Evolutionary conservation across 2,888 invertebrate species (phyloP).

Genomic region (Tetranychus truncatus): DNA sequence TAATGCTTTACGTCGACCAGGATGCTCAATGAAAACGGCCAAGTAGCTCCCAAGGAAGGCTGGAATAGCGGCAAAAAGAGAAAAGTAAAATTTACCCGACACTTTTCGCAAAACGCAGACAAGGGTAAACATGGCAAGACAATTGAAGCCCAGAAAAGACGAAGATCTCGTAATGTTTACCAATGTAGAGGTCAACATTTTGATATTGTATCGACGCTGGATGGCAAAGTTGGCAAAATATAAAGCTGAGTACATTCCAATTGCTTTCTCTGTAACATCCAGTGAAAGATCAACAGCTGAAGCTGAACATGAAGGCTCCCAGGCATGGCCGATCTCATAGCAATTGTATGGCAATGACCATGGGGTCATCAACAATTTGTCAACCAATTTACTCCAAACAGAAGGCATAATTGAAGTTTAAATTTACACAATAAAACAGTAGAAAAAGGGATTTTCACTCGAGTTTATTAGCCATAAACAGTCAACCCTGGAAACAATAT

Average conservation of each 20-base stretch:
- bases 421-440: too few species aligned
- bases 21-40: slow-evolving; percentile 16
- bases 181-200: neutral
- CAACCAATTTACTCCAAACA: slow-evolving; percentile 1
- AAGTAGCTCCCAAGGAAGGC: slow-evolving; percentile 12
- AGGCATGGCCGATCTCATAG: slow-evolving; percentile 39
- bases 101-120: slow-evolving; percentile 12
- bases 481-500: too few species aligned
- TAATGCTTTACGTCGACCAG: slow-evolving; percentile 15
- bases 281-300: slow-evolving; percentile 16
- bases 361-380: slow-evolving; percentile 36
- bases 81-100: slow-evolving; percentile 17
- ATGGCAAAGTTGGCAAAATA: slow-evolving; percentile 14
- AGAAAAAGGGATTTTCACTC: too few species aligned
- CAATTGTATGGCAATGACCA: slow-evolving; percentile 43
- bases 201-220: neutral
- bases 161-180: slow-evolving; percentile 14
- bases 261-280: slow-evolving; percentile 12
- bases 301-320: slow-evolving; percentile 31
- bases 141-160: slow-evolving; percentile 16
- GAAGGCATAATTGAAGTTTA: neutral
- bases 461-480: too few species aligned
- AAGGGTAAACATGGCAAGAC: slow-evolving; percentile 10
- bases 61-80: slow-evolving; percentile 14
- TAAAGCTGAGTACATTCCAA: slow-evolving; percentile 21